Evolutionary conservation across 2,888 invertebrate species (phyloP), one percentile per base, ranked within the genome.

Genomic region (Eristalis pertinax): DNA sequence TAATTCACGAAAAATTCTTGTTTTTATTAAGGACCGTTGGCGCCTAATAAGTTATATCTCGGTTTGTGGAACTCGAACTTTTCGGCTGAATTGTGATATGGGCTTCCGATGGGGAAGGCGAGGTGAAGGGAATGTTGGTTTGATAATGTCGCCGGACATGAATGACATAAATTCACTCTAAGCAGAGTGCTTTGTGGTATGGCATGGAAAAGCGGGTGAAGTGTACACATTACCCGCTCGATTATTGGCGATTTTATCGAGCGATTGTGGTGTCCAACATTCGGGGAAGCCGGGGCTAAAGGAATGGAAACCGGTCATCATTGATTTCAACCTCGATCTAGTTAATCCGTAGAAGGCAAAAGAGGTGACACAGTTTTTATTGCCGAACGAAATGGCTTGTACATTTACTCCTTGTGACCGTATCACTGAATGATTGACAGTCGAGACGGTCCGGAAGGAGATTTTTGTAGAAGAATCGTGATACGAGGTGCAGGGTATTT

Each of bases 1-100:
- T 70, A 70, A 69, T 78, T 65, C 26, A 56, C 7, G 24, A 64
- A 35, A 50, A 50, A 50, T 50, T 32, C 32, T 62, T 62, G 62
- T 26, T 50, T 19, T 50, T 50, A 50, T 50, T 50, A 50, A 19
- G 50, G 50, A 50, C 50, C 8, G 50, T 50, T 50, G 50, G 50
- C 50, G 50, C 50, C 50, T 50, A n/a, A 50, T 50, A 19, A 50
- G 50, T 50, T 43, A n/a, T 43, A n/a, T 43, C 43, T 15, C 5
- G n/a, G 43, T 43, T 50, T 50, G 50, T 50, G 50, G 19, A 19
- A 19, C 50, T 50, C 19, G 19, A 50, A 50, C 50, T 50, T 43
- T 50, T 50, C 50, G 1, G 8, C 19, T 50, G 19, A 50, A 8
- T 50, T 50, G 19, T 50, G 43, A 50, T 7, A 50, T 5, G 5